Evolutionary conservation across 2,888 invertebrate species (phyloP), one percentile per base, ranked within the genome.

Genomic region (Temnothorax unifasciatus): DNA sequence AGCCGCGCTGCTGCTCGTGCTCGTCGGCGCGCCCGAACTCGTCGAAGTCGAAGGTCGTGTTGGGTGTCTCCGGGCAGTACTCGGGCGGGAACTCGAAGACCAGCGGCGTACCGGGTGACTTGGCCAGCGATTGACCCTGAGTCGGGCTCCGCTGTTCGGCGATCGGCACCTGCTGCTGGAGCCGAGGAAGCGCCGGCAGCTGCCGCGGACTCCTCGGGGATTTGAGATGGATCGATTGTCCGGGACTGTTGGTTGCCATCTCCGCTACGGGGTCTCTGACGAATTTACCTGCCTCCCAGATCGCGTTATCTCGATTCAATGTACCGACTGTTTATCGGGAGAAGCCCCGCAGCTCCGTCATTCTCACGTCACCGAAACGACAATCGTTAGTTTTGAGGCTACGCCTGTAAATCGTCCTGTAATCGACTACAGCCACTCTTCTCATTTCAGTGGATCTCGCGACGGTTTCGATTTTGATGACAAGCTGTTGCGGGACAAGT

Each of bases 201-300:
- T 96, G 96, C 1, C 96, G 95, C 0, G 96, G 96, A 90, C 96
- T 96, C 93, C 96, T 96, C 6, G 96, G 96, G n/a, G 96, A 96
- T 59, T 96, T 95, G 18, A 96, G 95, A 68, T 90, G 92, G 29
- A 95, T 96, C 91, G 96, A 96, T 88, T 96, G 95, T 90, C 96
- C 96, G 5, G 96, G 96, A 90, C 96, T 96, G 93, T 96, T 96
- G 90, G 96, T 95, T 89, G 96, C 96, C 96, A 96, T 96, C 86
- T 90, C 92, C 64, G 18, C 47, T 13, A 9, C 21, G 1, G 61
- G 9, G 1, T 64, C 50, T 38, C 76, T 50, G 64, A 76, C 5
- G 38, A n/a, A 76, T 76, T 64, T 64, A 25, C 52, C 18, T 38
- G 38, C 2, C 29, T 29, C 8, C 15, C 74, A 29, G n/a, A 61